Evolutionary conservation across 2,113 vertebrate species (phyloP).

Genomic region (Felis catus): DNA sequence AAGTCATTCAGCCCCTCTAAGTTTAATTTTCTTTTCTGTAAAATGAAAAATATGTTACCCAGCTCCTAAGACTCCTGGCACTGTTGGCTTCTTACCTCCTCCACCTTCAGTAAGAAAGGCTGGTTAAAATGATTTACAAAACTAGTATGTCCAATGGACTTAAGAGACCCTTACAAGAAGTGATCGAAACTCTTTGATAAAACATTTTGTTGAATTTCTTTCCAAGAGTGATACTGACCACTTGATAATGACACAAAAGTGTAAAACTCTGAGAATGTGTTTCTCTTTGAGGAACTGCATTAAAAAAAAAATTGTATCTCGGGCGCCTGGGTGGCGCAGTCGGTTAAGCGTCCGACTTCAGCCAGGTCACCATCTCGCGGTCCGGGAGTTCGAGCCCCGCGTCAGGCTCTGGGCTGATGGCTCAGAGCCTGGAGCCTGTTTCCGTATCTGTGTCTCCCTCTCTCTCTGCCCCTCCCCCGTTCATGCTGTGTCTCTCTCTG

Average conservation of each 20-base stretch:
- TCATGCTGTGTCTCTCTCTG: too few species aligned
- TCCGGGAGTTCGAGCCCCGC: too few species aligned
- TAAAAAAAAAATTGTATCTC: not conserved
- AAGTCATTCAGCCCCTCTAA: not conserved
- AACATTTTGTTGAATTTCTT: constrained; percentile 47
- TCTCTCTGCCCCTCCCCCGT: too few species aligned
- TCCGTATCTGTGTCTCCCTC: too few species aligned
- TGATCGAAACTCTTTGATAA: not conserved
- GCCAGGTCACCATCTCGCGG: too few species aligned
- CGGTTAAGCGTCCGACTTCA: too few species aligned
- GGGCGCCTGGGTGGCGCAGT: too few species aligned
- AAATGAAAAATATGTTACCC: not conserved
- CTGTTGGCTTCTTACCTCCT: not conserved
- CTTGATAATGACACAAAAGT: constrained; percentile 38
- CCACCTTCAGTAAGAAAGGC: not conserved
- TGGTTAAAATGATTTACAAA: not conserved
- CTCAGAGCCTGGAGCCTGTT: too few species aligned
- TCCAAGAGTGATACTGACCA: constrained; percentile 11
- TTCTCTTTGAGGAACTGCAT: constrained; percentile 45
- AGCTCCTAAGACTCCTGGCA: not conserved
- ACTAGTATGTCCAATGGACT: not conserved
- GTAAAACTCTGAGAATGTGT: constrained; percentile 21
- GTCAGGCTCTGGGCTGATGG: too few species aligned
- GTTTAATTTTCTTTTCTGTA: not conserved
- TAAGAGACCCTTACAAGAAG: not conserved